Evolutionary conservation across 2,113 vertebrate genomes (phyloP), one percentile per base, ranked within the genome.

Genomic region (Gopherus flavomarginatus): DNA sequence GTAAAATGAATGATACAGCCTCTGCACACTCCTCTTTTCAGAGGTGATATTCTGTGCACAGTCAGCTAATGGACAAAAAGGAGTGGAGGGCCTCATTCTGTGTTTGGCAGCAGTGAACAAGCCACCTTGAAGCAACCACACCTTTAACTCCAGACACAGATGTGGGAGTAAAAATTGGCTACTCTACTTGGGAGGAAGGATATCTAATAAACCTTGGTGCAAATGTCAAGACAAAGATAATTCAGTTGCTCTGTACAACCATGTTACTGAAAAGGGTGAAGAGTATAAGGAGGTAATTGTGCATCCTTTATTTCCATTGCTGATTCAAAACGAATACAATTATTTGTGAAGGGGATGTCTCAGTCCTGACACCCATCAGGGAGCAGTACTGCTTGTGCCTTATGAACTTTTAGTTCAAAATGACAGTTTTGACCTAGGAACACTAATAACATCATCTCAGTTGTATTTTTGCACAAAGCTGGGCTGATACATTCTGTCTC

Each of bases 261-360:
- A 94, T 65, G 81, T 89, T 91, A 93, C 88, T 44, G 82, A 93
- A 94, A 96, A 96, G 82, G 92, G 93, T 92, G 86, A 95, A 82
- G 88, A 92, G 90, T 69, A 93, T 95, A 91, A 96, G 57, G 16
- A 95, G 95, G 89, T 97, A 96, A 96, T 93, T 95, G 92, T 81
- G 81, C 85, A 7, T 92, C 82, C 92, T 92, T 95, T 96, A 90
- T 92, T 94, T 89, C 84, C 92, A 87, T 95, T 89, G 90, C 47
- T 92, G 93, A 91, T 93, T 97, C 89, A 79, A 90, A 97, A 90
- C 82, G 94, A 97, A 96, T 57, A 1, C 42, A 95, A 97, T 96
- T 96, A 97, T 81, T 86, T 69, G 87, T 69, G 94, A 92, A 96
- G 95, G 96, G 96, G 96, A 96, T 97, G 90, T 77, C 93, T 95